phyloP scores from a whole-genome alignment of 2,113 vertebrate species.

The Atherinomorus stipes region DNA sequence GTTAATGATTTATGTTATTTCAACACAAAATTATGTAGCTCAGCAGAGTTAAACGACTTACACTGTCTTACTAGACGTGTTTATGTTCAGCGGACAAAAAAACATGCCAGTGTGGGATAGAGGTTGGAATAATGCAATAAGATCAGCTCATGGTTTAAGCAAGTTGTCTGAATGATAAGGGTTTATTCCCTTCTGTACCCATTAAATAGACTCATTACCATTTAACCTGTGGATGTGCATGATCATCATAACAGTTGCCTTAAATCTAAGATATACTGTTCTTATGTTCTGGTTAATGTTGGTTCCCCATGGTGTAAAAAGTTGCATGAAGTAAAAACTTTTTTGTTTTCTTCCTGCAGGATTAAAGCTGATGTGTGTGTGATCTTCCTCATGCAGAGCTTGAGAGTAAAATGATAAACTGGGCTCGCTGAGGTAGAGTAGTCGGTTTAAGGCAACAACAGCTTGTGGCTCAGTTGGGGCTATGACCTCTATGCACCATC shows the following conservation, averaged over 20 bases:
- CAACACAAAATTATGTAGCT: no score
- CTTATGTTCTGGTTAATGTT: no score
- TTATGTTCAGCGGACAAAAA: no score
- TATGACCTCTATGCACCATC: slow-evolving; percentile 69
- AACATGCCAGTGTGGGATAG: no score
- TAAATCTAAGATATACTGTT: no score
- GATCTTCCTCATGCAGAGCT: slow-evolving; percentile 29
- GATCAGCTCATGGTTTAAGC: no score
- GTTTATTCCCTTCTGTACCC: no score
- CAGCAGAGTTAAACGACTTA: no score
- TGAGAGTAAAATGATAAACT: slow-evolving; percentile 51
- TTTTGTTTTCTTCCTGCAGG: neutral
- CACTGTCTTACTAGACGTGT: no score
- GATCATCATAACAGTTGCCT: neutral
- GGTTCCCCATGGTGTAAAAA: neutral
- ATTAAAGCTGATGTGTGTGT: slow-evolving; percentile 13
- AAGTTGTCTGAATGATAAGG: no score
- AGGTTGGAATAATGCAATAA: no score
- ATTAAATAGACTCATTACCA: neutral
- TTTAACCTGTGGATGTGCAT: neutral
- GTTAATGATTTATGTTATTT: no score
- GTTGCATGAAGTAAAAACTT: neutral
- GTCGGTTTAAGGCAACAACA: slow-evolving; percentile 68
- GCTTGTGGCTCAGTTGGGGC: slow-evolving; percentile 80
- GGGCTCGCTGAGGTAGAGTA: slow-evolving; percentile 58